phyloP scores from a whole-genome alignment of 2,113 vertebrate species.

The Megaptera novaeangliae region DNA sequence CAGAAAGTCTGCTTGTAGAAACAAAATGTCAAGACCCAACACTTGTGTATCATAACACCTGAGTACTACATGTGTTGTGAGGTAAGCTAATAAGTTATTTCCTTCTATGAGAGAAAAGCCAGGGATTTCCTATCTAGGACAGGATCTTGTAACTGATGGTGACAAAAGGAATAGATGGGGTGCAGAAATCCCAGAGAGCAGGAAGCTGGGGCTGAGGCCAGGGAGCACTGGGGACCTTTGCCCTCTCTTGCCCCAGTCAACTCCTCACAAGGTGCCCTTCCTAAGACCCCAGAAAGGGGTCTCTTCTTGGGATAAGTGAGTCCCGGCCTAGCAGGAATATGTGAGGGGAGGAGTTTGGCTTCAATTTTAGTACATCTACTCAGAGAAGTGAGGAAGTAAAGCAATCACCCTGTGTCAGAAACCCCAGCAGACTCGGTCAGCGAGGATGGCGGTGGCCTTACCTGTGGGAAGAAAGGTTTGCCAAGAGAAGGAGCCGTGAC shows the following conservation, averaged over 20 bases:
- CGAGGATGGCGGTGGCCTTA: neutral
- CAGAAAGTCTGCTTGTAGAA: neutral
- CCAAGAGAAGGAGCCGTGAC: constrained; percentile 48
- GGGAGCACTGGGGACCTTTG: neutral
- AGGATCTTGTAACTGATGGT: neutral
- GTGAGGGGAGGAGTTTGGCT: neutral
- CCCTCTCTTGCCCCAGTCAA: neutral
- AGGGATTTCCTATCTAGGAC: neutral
- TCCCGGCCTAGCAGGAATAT: neutral
- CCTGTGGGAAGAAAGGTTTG: neutral
- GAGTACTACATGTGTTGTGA: neutral
- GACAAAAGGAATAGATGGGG: neutral
- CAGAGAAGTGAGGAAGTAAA: neutral
- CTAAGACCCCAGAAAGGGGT: neutral
- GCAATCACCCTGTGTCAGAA: neutral
- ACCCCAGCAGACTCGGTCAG: neutral
- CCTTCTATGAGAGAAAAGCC: constrained; percentile 1
- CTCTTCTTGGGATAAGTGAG: neutral
- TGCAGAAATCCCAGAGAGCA: neutral
- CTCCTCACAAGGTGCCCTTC: neutral
- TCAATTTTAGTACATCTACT: neutral
- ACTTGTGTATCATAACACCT: neutral
- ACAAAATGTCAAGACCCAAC: neutral
- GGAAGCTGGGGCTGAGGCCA: neutral
- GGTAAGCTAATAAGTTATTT: neutral